A percentile compares a stretch with the other conserved stretches of the same genome.
Conservation (phyloP, 2,797 vertebrate species). For the Todus mexicanus region DNA sequence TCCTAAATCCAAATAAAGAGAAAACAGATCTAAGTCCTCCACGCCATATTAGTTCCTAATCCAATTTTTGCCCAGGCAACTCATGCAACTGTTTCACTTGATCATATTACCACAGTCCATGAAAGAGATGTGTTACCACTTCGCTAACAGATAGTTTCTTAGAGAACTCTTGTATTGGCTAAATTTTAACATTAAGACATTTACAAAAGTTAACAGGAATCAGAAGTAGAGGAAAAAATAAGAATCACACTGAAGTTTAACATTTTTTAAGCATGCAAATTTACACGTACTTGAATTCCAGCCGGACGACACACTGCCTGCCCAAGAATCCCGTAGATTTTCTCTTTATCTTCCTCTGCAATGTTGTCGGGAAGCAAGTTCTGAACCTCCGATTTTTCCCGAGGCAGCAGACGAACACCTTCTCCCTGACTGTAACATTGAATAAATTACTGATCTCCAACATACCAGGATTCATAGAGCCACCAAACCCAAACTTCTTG, state of each 20-base stretch:
- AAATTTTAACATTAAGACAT: background rate
- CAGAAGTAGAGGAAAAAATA: background rate
- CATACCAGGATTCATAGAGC: background rate
- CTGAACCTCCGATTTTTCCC: slow-evolving; percentile 92
- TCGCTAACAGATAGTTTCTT: background rate
- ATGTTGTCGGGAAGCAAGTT: slow-evolving; percentile 87
- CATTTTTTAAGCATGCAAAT: background rate
- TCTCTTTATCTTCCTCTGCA: slow-evolving; percentile 90
- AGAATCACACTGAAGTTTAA: background rate
- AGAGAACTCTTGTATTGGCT: background rate
- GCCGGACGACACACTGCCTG: slow-evolving; percentile 97
- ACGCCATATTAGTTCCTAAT: background rate
- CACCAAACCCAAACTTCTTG: background rate
- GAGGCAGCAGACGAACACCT: slow-evolving; percentile 89
- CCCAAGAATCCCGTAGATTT: slow-evolving; percentile 94
- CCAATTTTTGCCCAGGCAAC: background rate
- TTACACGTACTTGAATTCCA: slow-evolving; percentile 89
- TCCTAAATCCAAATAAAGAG: slow-evolving; percentile 77
- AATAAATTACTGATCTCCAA: slow-evolving; percentile 20
- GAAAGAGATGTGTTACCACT: background rate
- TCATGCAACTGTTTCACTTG: background rate
- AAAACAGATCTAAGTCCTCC: background rate
- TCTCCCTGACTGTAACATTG: slow-evolving; percentile 89
- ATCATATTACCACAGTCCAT: background rate
- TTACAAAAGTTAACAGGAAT: background rate